phyloP scores from a whole-genome alignment of 1,140 invertebrate species.

The Harlomillsia oculata region DNA sequence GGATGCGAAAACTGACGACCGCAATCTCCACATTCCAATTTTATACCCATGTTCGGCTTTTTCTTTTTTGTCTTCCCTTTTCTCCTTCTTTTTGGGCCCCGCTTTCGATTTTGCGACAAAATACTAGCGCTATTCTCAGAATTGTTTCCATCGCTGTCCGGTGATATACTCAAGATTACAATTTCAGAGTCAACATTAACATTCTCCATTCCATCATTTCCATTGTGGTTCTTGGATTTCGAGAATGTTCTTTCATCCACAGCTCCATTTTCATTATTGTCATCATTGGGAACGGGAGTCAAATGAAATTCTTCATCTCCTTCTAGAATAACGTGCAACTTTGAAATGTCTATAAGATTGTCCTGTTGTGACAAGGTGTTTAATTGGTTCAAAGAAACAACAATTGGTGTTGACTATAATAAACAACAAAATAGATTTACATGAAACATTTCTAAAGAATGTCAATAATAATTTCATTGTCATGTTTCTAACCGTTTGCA shows the following conservation, averaged over 20 bases:
- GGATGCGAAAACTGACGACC: conserved; percentile 55
- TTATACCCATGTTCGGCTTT: background rate
- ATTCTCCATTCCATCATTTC: background rate
- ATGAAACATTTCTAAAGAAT: background rate
- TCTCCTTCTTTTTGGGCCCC: background rate
- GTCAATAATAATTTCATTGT: no score
- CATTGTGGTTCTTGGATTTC: background rate
- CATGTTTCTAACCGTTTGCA: background rate
- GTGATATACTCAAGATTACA: background rate
- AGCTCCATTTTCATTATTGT: background rate
- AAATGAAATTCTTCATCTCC: conserved; percentile 21
- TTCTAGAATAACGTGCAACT: conserved; percentile 20
- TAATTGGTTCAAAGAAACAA: background rate
- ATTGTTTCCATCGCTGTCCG: background rate
- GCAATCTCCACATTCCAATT: conserved; percentile 50
- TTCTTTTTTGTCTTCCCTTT: background rate
- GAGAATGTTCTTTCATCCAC: background rate
- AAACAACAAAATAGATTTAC: background rate
- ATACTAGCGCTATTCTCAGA: conserved; percentile 10
- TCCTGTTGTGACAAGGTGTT: background rate
- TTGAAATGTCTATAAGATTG: conserved; percentile 8
- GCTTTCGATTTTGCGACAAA: background rate
- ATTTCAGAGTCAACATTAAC: background rate
- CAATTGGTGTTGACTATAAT: background rate
- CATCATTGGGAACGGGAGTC: background rate